Conservation (phyloP, 2,797 vertebrate species). For the Borostomias antarcticus region DNA sequence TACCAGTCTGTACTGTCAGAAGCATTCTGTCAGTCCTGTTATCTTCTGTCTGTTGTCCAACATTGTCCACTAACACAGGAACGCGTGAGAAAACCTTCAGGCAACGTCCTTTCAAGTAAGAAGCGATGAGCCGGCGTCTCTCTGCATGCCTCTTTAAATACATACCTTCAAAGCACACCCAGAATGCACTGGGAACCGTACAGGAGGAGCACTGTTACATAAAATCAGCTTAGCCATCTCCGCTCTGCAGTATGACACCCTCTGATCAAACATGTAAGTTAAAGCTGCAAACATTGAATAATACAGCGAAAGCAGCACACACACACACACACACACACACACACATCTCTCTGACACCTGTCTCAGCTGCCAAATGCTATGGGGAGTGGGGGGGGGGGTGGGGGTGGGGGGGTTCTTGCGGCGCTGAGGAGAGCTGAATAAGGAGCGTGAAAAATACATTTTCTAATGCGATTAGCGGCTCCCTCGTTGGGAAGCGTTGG, state of each 20-base stretch:
- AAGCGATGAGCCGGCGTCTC: conserved; percentile 17
- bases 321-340: not conserved
- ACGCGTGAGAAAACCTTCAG: conserved; percentile 54
- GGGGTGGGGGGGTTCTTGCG: conserved; percentile 2
- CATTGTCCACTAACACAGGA: conserved; percentile 47
- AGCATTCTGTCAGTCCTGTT: conserved; percentile 46
- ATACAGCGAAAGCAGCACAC: conserved; percentile 20
- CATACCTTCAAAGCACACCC: conserved; percentile 37
- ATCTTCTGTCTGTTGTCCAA: conserved; percentile 29
- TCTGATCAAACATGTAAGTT: conserved; percentile 31
- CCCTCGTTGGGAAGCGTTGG: not conserved
- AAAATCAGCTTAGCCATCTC: conserved; percentile 23
- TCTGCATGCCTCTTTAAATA: conserved; percentile 48
- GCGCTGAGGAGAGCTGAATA: not conserved
- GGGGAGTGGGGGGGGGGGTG: not conserved
- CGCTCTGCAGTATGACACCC: conserved; percentile 24
- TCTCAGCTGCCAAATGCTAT: not conserved
- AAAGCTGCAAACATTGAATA: conserved; percentile 32
- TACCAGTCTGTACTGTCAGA: not conserved
- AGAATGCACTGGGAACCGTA: not conserved
- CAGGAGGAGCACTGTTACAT: conserved; percentile 33
- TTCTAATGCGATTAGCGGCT: conserved; percentile 29
- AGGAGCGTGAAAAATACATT: not conserved
- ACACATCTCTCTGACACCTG: conserved; percentile 7
- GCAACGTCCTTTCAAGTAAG: conserved; percentile 60